Evolutionary conservation across 2,888 invertebrate genomes (phyloP).

Genomic region (Himalopsyche japonica): DNA sequence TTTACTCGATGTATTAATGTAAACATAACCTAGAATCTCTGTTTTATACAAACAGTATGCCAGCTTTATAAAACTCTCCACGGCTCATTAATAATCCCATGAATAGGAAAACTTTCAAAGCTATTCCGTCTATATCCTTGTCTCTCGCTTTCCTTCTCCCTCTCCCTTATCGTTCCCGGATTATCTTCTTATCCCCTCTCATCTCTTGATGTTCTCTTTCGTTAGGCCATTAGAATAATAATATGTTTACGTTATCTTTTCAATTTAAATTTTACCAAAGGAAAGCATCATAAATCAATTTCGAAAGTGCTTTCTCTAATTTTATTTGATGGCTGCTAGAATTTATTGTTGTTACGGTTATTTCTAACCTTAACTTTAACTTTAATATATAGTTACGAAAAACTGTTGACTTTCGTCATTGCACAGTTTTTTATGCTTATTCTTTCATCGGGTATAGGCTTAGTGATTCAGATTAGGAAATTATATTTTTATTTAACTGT

Average conservation of each 20-base stretch:
- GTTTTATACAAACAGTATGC: not conserved
- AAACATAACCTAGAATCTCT: not conserved
- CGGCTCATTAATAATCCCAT: conserved; percentile 55
- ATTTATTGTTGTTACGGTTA: not conserved
- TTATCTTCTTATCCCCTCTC: conserved; percentile 8
- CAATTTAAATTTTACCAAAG: conserved; percentile 13
- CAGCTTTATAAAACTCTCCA: conserved; percentile 28
- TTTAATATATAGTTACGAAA: not conserved
- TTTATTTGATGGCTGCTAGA: not conserved
- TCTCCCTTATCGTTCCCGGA: conserved; percentile 37
- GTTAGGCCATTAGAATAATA: conserved; percentile 31
- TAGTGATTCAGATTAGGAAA: no score
- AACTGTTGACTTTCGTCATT: no score
- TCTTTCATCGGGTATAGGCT: no score
- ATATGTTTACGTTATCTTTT: conserved; percentile 33
- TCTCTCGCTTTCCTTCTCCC: not conserved
- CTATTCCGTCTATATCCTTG: not conserved
- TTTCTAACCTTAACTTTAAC: not conserved
- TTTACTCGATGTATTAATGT: not conserved
- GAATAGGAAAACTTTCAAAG: conserved; percentile 49
- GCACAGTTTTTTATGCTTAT: no score
- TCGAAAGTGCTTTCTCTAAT: conserved; percentile 2
- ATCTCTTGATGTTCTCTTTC: conserved; percentile 16
- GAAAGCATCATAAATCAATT: conserved; percentile 30
- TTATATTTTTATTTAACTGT: no score